phyloP scores from a whole-genome alignment of 1,140 invertebrate genomes.

The Trissolcus basalis region DNA sequence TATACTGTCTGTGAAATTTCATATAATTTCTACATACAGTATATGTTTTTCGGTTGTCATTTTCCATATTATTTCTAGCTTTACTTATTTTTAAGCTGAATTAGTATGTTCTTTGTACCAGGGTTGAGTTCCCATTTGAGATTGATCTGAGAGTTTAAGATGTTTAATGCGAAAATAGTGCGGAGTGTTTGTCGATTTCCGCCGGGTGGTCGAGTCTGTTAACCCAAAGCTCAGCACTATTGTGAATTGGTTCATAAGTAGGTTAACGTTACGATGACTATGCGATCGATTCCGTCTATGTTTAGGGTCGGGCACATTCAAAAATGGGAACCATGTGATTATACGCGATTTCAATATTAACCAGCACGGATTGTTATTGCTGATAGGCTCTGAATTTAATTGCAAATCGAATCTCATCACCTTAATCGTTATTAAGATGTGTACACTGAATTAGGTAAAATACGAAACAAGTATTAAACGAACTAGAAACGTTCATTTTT shows the following conservation, averaged over 20 bases:
- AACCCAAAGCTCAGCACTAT: conserved; percentile 31
- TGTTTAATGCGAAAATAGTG: conserved; percentile 18
- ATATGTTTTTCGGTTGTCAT: too few relatives aligned
- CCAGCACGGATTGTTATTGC: conserved; percentile 20
- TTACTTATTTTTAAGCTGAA: not conserved
- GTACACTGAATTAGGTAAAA: too few relatives aligned
- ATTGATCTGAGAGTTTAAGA: conserved; percentile 28
- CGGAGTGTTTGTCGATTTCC: conserved; percentile 23
- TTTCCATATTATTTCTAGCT: too few relatives aligned
- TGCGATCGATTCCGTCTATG: conserved; percentile 39
- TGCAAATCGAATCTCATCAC: conserved; percentile 24
- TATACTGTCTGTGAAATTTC: too few relatives aligned
- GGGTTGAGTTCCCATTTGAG: conserved; percentile 3
- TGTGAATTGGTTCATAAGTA: conserved; percentile 53
- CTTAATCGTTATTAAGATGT: too few relatives aligned
- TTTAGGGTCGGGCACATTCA: too few relatives aligned
- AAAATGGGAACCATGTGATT: too few relatives aligned
- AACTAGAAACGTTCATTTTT: too few relatives aligned
- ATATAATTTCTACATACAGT: too few relatives aligned
- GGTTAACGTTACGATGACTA: conserved; percentile 60
- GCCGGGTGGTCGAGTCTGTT: conserved; percentile 38
- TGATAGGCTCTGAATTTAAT: conserved; percentile 34
- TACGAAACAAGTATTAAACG: too few relatives aligned
- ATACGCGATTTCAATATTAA: conserved; percentile 33
- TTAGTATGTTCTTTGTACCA: too few relatives aligned